These are phyloP conservation scores for Agonopterix arenella DNA, from an alignment of 2,888 invertebrate species.

Conservation along the genomic window DNA sequence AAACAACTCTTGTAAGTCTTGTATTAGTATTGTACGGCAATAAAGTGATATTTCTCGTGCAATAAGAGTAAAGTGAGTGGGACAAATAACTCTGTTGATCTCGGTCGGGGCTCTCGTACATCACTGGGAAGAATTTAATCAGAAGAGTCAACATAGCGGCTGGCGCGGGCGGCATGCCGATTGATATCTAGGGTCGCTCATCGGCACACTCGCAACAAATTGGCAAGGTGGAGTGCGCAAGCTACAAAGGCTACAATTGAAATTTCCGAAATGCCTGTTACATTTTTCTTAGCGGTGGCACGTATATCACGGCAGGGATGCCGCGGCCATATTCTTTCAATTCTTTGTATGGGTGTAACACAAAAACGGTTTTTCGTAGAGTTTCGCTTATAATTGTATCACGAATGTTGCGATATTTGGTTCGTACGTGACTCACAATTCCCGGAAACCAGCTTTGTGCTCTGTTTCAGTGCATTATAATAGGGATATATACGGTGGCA, in stretches of 20 bases:
- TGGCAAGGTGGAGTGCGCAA: conserved; percentile 51
- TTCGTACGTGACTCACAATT: conserved; percentile 41
- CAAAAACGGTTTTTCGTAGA: conserved; percentile 35
- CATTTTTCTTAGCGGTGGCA: conserved; percentile 65
- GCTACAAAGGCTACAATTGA: conserved; percentile 68
- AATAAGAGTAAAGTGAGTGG: conserved; percentile 31
- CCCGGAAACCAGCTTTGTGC: conserved; percentile 8
- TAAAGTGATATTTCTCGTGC: conserved; percentile 8
- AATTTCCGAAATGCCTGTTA: conserved; percentile 68
- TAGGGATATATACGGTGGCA: too few species aligned
- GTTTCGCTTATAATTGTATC: conserved; percentile 48
- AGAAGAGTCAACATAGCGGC: conserved; percentile 53
- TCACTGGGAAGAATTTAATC: conserved; percentile 67
- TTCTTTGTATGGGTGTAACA: conserved; percentile 40
- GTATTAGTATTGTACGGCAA: conserved; percentile 5
- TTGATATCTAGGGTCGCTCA: conserved; percentile 44
- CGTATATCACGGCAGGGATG: conserved; percentile 57
- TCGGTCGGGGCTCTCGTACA: conserved; percentile 28
- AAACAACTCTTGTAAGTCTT: conserved; percentile 5
- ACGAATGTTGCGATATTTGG: conserved; percentile 41
- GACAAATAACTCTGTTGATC: conserved; percentile 42
- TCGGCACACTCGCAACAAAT: conserved; percentile 51
- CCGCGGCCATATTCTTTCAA: conserved; percentile 35
- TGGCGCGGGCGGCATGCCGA: conserved; percentile 43
- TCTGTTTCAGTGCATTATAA: too few species aligned